Conservation (phyloP, 1,140 invertebrate species). For the Aethina tumida region DNA sequence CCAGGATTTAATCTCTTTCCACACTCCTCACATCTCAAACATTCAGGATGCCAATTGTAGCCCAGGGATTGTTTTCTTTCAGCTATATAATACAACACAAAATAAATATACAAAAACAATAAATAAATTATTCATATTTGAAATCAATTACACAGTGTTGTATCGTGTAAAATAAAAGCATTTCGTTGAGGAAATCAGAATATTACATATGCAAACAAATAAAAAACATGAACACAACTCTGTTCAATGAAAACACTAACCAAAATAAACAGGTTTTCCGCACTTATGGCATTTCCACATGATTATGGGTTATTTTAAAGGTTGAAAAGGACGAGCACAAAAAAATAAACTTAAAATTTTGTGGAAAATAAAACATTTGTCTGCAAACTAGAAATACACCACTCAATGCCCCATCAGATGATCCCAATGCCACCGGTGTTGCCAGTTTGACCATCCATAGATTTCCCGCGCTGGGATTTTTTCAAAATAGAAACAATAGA, state of each 20-base stretch:
- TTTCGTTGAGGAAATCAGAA: background rate
- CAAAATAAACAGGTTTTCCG: constrained; percentile 78
- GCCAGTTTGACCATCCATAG: no score
- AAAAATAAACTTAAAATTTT: constrained; percentile 9
- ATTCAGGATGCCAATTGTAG: constrained; percentile 89
- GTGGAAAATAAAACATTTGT: constrained; percentile 12
- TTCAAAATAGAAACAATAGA: no score
- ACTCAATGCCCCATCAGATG: constrained; percentile 9
- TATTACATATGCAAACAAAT: constrained; percentile 7
- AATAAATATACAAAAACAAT: background rate
- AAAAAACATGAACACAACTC: background rate
- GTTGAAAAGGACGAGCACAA: constrained; percentile 2
- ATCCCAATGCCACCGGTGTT: constrained; percentile 9
- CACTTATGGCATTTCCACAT: constrained; percentile 87
- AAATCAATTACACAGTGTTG: background rate
- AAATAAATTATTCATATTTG: background rate
- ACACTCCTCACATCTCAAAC: constrained; percentile 82
- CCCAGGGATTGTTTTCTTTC: constrained; percentile 85
- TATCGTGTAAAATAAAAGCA: background rate
- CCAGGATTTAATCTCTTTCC: constrained; percentile 82
- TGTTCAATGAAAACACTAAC: constrained; percentile 40
- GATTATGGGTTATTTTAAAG: no score
- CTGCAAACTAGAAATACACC: constrained; percentile 7
- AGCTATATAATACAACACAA: no score
- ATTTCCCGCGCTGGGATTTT: no score